Evolutionary conservation across 2,888 invertebrate genomes (phyloP), one percentile per base, ranked within the genome.

Genomic region (Heliothis peltigera): DNA sequence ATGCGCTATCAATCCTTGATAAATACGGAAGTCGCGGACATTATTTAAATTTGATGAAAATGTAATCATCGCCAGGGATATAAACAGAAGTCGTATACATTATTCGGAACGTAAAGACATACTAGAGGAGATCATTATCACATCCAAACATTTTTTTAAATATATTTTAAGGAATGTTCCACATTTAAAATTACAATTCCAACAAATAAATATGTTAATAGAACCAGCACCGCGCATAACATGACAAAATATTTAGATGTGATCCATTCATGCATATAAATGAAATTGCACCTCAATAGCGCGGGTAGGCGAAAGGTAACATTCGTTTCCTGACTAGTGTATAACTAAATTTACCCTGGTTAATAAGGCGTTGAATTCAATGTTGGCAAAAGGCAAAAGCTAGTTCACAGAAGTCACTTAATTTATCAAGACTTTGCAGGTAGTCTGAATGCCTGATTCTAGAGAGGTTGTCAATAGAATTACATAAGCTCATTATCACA

Each of bases 281-380:
- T 32, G 32, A 32, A n/a, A 48, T 51, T 51, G 22, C 64, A 10
- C 19, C 22, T 44, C 35, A 15, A 22, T 8, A 32, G 51, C 12
- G 35, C 35, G 43, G 22, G 21, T 42, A 17, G 35, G 42, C 15
- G 18, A 19, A 28, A 6, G 15, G 25, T 25, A 21, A 28, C 18
- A 47, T 47, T 28, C 28, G 28, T 48, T 59, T 35, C 18, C 48
- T 10, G 32, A 21, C 10, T 32, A 32, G 10, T 32, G 32, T 12
- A 10, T 32, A 8, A 32, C 32, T 32, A 25, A 51, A 19, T 28
- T 17, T 19, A 18, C 44, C 18, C 21, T 44, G 35, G 39, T 46
- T 51, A n/a, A 39, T 42, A 58, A 25, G 48, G 25, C 22, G 7
- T 17, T 28, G 19, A 28, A 66, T 66, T 56, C 8, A 42, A 12